phyloP scores from a whole-genome alignment of 2,797 vertebrate species.

The Brachyrhaphis roseni region DNA sequence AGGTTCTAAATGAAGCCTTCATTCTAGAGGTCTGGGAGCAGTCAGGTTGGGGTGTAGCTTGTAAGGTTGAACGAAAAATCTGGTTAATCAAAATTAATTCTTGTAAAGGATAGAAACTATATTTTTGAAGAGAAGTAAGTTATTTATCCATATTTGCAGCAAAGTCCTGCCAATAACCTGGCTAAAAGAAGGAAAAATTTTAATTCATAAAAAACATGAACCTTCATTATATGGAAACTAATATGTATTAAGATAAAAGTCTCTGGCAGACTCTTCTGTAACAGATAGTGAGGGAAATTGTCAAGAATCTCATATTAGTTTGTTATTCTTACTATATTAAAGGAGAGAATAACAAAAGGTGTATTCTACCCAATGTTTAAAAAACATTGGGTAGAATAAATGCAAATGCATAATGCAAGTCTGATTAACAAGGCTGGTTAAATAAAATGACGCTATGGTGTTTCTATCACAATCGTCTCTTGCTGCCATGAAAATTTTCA shows the following conservation, averaged over 20 bases:
- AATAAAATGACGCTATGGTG: background rate
- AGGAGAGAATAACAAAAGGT: background rate
- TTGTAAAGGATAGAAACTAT: background rate
- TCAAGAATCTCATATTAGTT: background rate
- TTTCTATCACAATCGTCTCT: background rate
- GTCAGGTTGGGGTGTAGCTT: background rate
- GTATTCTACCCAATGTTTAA: background rate
- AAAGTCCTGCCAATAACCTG: no score
- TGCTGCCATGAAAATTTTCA: background rate
- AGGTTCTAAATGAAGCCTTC: background rate
- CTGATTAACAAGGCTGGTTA: background rate
- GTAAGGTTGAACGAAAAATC: background rate
- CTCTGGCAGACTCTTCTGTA: no score
- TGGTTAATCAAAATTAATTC: background rate
- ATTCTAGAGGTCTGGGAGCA: background rate
- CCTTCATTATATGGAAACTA: no score
- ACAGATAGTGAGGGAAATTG: no score
- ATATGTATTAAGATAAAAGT: no score
- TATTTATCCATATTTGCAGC: no score
- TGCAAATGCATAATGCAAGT: background rate
- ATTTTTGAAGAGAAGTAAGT: background rate
- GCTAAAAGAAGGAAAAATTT: no score
- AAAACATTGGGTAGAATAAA: no score
- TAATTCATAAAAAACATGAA: no score
- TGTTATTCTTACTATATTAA: background rate